Evolutionary conservation across 2,797 vertebrate species (phyloP), one percentile per base, ranked within the genome.

Genomic region (Pelobates cultripes): DNA sequence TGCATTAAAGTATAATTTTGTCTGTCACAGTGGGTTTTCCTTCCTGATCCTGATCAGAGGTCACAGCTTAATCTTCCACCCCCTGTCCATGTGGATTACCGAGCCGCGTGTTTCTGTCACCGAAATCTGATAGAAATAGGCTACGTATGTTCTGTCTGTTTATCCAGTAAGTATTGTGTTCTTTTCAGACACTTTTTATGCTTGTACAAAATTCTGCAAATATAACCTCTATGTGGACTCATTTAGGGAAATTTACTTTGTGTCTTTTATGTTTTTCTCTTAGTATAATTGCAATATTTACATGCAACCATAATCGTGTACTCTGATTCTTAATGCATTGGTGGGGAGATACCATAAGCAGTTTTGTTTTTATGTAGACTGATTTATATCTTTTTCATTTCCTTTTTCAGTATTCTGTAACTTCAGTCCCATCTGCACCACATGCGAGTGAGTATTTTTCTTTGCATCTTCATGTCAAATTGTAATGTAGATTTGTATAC

Each of bases 391-490:
- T 40, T 28, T 81, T 74, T 70, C 85, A 86, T 81, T 41, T 1
- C 83, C 28, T 28, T 87, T 86, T 87, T n/a, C 86, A 99, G 98
- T 99, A 88, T 99, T 99, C 93, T 99, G 98, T 93, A 99, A 94
- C 89, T 99, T 99, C 92, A 99, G 97, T 86, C 98, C 98, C 6
- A 99, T 99, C 90, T 99, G 98, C 82, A 99, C 98, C n/a, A 99
- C 98, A 0, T 99, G 98, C 94, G 98, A 99, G 98, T 99, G 86
- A 97, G 98, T 97, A 86, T 74, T 81, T 51, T 28, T 3, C 0
- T 1, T 15, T 41, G 6, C 14, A 15, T 47, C 8, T 10, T 0
- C 3, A 2, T 8, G 7, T 41, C 9, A 3, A 13, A 14, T n/a
- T 10, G 14, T 66, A 10, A 1, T 72, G 2, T 55, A 43, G 8